Percentiles rank a stretch among this genome's conserved stretches.
These are phyloP conservation scores for Triplophysa tibetana DNA, from an alignment of 2,113 vertebrate species.

Conservation along the genomic window DNA sequence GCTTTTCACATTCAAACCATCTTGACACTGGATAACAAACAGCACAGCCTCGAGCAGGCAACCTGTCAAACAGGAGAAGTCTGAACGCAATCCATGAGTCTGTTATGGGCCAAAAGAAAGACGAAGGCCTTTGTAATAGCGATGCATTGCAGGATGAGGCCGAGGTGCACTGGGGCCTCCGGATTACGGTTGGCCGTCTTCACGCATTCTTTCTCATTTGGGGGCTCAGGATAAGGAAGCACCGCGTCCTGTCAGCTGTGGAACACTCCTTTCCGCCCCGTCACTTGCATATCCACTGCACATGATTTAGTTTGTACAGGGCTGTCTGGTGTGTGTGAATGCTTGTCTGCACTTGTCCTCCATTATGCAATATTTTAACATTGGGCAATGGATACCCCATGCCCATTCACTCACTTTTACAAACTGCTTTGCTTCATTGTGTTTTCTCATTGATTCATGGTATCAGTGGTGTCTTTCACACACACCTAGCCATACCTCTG, in stretches of 20 bases:
- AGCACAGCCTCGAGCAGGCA: background rate
- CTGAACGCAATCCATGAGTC: background rate
- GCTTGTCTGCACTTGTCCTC: slow-evolving; percentile 12
- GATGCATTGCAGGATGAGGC: background rate
- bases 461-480: background rate
- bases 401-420: background rate
- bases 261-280: background rate
- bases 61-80: background rate
- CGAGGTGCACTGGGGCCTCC: background rate
- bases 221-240: slow-evolving; percentile 44
- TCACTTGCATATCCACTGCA: background rate
- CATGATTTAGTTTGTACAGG: slow-evolving; percentile 37
- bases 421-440: background rate
- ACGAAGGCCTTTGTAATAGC: background rate
- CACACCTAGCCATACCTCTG: background rate
- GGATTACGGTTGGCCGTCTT: slow-evolving; percentile 10
- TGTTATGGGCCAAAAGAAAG: slow-evolving; percentile 13
- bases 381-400: background rate
- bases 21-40: background rate
- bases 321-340: background rate
- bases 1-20: background rate
- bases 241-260: slow-evolving; percentile 43
- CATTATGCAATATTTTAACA: slow-evolving; percentile 7
- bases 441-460: too few species aligned
- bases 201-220: slow-evolving; percentile 44